These are phyloP conservation scores for Theocolax elegans DNA, from an alignment of 1,140 invertebrate species.

Conservation along the genomic window DNA sequence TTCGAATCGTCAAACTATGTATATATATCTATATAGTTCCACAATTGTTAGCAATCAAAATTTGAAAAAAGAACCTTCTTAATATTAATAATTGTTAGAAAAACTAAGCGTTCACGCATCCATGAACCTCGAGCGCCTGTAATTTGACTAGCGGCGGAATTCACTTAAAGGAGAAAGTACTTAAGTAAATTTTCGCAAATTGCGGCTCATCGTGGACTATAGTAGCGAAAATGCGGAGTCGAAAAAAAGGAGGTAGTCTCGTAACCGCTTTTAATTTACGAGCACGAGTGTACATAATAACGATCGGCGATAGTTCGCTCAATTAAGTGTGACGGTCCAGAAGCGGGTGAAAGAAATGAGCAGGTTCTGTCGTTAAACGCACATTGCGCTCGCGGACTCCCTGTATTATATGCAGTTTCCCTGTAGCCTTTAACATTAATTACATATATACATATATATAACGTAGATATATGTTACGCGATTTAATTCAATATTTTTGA, in stretches of 20 bases:
- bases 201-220: neutral
- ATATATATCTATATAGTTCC: too few relatives aligned
- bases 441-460: too few relatives aligned
- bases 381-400: neutral
- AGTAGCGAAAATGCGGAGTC: neutral
- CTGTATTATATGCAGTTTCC: neutral
- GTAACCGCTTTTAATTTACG: neutral
- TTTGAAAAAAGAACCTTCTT: too few relatives aligned
- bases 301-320: neutral
- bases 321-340: neutral
- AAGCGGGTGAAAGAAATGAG: neutral
- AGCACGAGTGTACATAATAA: neutral
- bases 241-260: neutral
- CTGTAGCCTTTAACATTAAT: too few relatives aligned
- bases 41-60: too few relatives aligned
- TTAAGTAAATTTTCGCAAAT: neutral
- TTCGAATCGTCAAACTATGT: too few relatives aligned
- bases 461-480: too few relatives aligned
- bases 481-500: too few relatives aligned
- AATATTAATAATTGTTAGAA: neutral
- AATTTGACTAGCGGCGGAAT: neutral
- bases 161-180: neutral
- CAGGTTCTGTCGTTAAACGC: constrained; percentile 2
- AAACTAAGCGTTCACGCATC: neutral
- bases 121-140: neutral